These are phyloP conservation scores for Tachina lurida DNA, from an alignment of 2,888 invertebrate species.

Conservation along the genomic window DNA sequence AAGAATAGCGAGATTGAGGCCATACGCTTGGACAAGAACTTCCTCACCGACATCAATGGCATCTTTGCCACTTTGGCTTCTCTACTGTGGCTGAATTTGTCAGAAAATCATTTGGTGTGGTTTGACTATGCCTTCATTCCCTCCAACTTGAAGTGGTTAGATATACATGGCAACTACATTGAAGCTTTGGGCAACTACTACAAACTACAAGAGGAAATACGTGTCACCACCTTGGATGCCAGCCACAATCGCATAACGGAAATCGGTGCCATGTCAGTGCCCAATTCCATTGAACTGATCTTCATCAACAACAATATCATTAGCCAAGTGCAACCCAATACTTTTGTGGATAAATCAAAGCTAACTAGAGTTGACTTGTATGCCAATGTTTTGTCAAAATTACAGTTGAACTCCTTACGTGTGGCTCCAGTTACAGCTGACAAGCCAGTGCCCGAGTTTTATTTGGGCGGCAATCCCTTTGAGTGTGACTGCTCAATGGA, in stretches of 20 bases:
- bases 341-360: slow-evolving; percentile 92
- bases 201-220: slow-evolving; percentile 91
- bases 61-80: slow-evolving; percentile 93
- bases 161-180: slow-evolving; percentile 95
- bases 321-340: slow-evolving; percentile 90
- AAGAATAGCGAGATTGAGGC: slow-evolving; percentile 92
- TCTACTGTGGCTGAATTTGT: slow-evolving; percentile 93
- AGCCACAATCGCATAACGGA: slow-evolving; percentile 94
- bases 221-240: slow-evolving; percentile 92
- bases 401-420: slow-evolving; percentile 91
- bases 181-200: slow-evolving; percentile 94
- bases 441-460: slow-evolving; percentile 92
- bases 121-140: slow-evolving; percentile 97
- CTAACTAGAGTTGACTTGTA: slow-evolving; percentile 95
- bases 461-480: slow-evolving; percentile 96
- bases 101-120: slow-evolving; percentile 95
- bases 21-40: slow-evolving; percentile 94
- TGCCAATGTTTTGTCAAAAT: slow-evolving; percentile 91
- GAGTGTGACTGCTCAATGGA: slow-evolving; percentile 98
- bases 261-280: slow-evolving; percentile 92
- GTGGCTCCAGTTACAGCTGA: slow-evolving; percentile 88
- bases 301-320: slow-evolving; percentile 96
- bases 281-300: slow-evolving; percentile 93
- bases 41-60: slow-evolving; percentile 94
- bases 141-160: slow-evolving; percentile 93